These are phyloP conservation scores for Pipra filicauda DNA, from an alignment of 2,113 vertebrate species.

Conservation along the genomic window DNA sequence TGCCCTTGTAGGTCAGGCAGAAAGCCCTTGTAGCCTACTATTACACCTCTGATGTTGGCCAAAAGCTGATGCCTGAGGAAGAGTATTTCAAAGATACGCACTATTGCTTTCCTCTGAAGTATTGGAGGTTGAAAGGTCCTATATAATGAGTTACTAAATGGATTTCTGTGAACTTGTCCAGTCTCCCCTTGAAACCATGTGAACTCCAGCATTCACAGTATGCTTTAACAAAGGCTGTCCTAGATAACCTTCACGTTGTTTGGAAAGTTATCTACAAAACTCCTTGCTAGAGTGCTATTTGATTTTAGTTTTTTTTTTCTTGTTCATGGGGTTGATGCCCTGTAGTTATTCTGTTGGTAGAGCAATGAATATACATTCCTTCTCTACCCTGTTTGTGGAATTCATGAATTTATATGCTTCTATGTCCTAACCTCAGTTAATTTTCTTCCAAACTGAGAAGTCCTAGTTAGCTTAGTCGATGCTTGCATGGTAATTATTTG, in stretches of 20 bases:
- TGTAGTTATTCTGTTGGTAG: not conserved
- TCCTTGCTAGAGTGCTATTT: not conserved
- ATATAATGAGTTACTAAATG: constrained; percentile 40
- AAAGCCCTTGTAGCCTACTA: not conserved
- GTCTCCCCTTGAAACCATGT: not conserved
- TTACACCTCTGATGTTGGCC: not conserved
- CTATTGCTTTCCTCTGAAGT: not conserved
- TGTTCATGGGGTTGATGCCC: not conserved
- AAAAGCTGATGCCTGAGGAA: constrained; percentile 11
- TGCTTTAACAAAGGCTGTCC: constrained; percentile 20
- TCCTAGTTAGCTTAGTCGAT: not conserved
- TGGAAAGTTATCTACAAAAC: not conserved
- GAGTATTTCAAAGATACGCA: not conserved
- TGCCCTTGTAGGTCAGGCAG: not conserved
- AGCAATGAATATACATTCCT: not conserved
- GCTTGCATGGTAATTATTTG: not conserved
- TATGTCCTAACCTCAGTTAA: not conserved
- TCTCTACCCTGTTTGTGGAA: not conserved
- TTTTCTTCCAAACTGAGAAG: not conserved
- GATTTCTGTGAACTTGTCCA: constrained; percentile 13
- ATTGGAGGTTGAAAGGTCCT: not conserved
- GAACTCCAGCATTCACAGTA: not conserved
- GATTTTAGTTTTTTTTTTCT: not conserved
- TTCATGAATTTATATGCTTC: not conserved
- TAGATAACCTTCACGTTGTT: constrained; percentile 10